phyloP scores from a whole-genome alignment of 2,797 vertebrate species.

The Fistularia commersonii region DNA sequence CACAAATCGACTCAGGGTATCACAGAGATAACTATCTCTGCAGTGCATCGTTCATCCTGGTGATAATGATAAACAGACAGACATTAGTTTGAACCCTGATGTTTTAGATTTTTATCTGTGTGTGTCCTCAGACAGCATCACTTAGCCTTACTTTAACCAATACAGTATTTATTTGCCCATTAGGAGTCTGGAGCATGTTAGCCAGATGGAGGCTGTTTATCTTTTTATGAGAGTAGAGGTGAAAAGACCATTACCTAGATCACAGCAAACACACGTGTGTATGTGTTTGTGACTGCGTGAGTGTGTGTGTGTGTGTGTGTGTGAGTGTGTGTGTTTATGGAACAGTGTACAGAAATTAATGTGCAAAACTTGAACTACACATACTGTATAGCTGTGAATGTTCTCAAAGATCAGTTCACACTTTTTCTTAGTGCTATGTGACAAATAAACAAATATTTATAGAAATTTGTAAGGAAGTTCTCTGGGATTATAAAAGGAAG shows the following conservation, averaged over 20 bases:
- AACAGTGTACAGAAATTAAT: no score
- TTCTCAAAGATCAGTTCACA: no score
- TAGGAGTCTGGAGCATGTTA: constrained; percentile 51
- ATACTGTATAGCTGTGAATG: no score
- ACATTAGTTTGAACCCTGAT: constrained; percentile 5
- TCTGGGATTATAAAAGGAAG: no score
- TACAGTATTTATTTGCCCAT: constrained; percentile 64
- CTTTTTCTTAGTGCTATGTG: no score
- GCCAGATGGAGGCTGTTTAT: constrained; percentile 78
- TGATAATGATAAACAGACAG: constrained; percentile 3
- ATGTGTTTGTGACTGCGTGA: not conserved
- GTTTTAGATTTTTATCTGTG: constrained; percentile 11
- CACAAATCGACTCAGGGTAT: not conserved
- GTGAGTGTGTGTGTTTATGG: no score
- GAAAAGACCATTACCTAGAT: constrained; percentile 68
- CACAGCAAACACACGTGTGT: constrained; percentile 58
- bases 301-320: constrained; percentile 3
- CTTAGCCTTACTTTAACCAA: constrained; percentile 47
- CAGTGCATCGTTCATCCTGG: not conserved
- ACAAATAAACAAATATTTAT: no score
- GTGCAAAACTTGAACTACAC: no score
- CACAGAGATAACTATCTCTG: constrained; percentile 3
- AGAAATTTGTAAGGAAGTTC: no score
- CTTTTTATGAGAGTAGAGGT: constrained; percentile 68
- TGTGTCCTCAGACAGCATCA: constrained; percentile 27